Conservation (phyloP, 2,113 vertebrate species). For the Sigmodon hispidus region DNA sequence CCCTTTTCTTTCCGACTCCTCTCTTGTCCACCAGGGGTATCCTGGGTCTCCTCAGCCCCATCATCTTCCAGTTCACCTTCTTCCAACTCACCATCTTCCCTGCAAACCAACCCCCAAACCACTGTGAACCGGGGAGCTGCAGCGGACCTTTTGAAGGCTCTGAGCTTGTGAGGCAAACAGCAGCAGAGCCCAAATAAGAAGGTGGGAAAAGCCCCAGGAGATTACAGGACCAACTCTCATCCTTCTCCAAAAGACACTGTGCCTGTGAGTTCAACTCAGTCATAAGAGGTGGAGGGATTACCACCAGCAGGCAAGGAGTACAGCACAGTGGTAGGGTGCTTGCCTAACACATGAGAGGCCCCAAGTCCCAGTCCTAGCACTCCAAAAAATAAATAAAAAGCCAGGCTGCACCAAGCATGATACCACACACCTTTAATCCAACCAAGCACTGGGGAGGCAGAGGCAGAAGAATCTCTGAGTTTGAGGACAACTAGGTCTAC, state of each 20-base stretch:
- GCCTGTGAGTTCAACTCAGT: not conserved
- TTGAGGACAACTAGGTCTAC: not conserved
- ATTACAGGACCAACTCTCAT: too few relatives aligned
- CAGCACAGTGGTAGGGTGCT: not conserved
- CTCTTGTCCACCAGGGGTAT: slow-evolving; percentile 64
- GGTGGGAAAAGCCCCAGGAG: fast-evolving
- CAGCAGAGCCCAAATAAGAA: fast-evolving
- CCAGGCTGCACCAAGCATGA: not conserved
- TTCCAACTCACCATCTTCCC: slow-evolving; percentile 96
- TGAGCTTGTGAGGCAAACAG: not conserved
- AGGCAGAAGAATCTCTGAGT: not conserved
- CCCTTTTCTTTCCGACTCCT: slow-evolving; percentile 86
- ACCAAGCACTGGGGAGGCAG: not conserved
- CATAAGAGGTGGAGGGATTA: not conserved
- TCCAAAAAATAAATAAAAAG: not conserved
- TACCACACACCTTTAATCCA: not conserved
- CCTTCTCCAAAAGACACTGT: not conserved
- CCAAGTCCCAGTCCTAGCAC: not conserved
- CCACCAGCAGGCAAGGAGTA: not conserved
- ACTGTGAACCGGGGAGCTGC: not conserved
- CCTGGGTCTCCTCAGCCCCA: slow-evolving; percentile 88
- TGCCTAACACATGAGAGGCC: not conserved
- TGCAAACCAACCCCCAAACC: slow-evolving; percentile 77
- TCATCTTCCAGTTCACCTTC: slow-evolving; percentile 96
- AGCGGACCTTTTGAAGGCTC: fast-evolving